Evolutionary conservation across 2,113 vertebrate species (phyloP).

Genomic region (Caretta caretta): DNA sequence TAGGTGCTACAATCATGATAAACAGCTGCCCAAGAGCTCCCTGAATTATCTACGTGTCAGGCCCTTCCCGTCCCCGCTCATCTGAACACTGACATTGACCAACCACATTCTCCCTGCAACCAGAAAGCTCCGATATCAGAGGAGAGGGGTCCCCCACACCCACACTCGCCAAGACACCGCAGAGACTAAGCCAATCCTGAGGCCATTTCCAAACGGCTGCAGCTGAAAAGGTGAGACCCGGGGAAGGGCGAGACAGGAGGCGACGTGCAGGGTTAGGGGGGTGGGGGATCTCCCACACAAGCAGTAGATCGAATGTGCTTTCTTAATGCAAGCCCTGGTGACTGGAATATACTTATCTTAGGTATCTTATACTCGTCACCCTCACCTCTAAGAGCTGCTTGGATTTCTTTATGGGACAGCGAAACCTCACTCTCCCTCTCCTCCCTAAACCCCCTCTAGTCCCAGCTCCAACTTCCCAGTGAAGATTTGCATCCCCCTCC

Average conservation of each 20-base stretch:
- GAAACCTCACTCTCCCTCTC: neutral
- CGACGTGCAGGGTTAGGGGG: neutral
- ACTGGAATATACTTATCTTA: neutral
- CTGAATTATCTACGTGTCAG: slow-evolving; percentile 53
- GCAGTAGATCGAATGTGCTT: neutral
- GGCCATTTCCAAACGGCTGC: neutral
- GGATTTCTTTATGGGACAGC: neutral
- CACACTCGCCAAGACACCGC: neutral
- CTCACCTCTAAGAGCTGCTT: neutral
- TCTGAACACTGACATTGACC: neutral
- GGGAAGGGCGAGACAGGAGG: neutral
- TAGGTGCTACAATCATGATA: neutral
- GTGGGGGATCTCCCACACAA: neutral
- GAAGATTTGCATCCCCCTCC: slow-evolving; percentile 31
- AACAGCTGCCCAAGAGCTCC: slow-evolving; percentile 22
- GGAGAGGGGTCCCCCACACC: neutral
- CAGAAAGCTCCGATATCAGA: neutral
- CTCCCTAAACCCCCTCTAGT: neutral
- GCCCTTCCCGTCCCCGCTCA: neutral
- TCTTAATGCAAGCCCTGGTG: neutral
- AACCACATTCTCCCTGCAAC: neutral
- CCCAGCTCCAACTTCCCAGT: slow-evolving; percentile 24
- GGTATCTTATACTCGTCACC: no score
- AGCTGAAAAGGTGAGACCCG: neutral
- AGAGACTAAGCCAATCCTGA: no score